Conservation (phyloP, 1,140 invertebrate genomes). For the Trigoniulus corallinus region DNA sequence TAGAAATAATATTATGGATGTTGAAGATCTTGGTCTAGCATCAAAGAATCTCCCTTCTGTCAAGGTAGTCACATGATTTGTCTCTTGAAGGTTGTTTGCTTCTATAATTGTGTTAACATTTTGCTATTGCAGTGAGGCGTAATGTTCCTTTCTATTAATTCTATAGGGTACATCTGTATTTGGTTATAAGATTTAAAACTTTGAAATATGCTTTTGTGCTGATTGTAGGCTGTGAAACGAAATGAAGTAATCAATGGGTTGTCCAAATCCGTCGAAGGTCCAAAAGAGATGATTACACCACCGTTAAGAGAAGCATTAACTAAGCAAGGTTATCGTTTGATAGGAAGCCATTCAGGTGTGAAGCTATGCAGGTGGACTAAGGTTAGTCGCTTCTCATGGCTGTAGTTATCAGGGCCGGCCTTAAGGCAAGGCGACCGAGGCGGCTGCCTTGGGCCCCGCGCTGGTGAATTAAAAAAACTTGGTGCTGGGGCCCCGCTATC, state of each 20-base stretch:
- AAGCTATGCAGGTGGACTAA: slow-evolving; percentile 49
- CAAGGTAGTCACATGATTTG: not conserved
- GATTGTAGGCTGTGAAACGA: not conserved
- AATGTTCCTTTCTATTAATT: not conserved
- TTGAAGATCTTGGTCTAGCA: slow-evolving; percentile 36
- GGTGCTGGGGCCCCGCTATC: too few species aligned
- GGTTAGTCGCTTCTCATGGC: too few species aligned
- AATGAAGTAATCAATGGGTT: not conserved
- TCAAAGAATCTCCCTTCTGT: slow-evolving; percentile 15
- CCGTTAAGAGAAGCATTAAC: slow-evolving; percentile 33
- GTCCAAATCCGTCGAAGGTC: slow-evolving; percentile 8
- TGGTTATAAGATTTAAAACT: not conserved
- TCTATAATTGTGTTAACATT: too few species aligned
- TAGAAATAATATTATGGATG: slow-evolving; percentile 27
- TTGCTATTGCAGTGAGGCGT: slow-evolving; percentile 5
- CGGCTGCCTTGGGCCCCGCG: too few species aligned
- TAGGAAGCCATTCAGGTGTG: slow-evolving; percentile 44
- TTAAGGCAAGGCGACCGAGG: too few species aligned
- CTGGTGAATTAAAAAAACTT: too few species aligned
- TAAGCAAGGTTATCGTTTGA: slow-evolving; percentile 44
- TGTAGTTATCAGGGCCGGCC: too few species aligned
- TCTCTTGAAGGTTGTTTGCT: not conserved
- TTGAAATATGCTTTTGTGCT: not conserved
- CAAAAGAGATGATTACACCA: slow-evolving; percentile 42
- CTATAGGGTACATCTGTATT: not conserved